Conservation (phyloP, 2,888 invertebrate species). For the Euclidia mi region DNA sequence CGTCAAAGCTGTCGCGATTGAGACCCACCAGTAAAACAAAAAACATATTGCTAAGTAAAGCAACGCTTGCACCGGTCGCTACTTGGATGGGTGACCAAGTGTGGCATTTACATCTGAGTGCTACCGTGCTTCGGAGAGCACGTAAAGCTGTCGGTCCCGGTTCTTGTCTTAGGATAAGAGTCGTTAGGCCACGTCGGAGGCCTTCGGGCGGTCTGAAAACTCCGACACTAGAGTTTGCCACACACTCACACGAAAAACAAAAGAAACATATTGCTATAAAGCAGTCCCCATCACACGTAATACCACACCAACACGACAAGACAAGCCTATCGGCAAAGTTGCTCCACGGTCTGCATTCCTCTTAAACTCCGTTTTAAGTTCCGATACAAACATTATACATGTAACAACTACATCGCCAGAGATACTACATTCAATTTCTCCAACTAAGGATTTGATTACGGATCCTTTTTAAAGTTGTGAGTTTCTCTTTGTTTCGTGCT, state of each 20-base stretch:
- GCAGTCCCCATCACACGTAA: conserved; percentile 53
- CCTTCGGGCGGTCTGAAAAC: no score
- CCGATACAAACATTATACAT: conserved; percentile 74
- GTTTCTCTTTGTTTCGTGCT: conserved; percentile 36
- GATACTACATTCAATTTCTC: conserved; percentile 49
- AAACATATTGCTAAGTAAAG: no score
- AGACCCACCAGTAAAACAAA: no score
- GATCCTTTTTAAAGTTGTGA: conserved; percentile 43
- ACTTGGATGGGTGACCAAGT: no score
- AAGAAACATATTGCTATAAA: neutral
- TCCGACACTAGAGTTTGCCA: neutral
- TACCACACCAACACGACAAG: conserved; percentile 25
- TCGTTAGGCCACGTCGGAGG: no score
- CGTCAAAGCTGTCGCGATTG: no score
- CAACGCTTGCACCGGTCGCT: no score
- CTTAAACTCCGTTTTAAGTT: conserved; percentile 68
- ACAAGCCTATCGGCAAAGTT: conserved; percentile 69
- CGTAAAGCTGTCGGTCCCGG: no score
- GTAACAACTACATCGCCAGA: conserved; percentile 60
- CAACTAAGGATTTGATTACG: conserved; percentile 52
- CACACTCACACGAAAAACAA: no score
- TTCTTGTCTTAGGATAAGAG: no score
- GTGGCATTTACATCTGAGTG: no score
- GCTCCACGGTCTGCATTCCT: conserved; percentile 29
- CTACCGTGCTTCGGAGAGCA: no score